phyloP scores from a whole-genome alignment of 2,113 vertebrate species.

The Pelusios castaneus region DNA sequence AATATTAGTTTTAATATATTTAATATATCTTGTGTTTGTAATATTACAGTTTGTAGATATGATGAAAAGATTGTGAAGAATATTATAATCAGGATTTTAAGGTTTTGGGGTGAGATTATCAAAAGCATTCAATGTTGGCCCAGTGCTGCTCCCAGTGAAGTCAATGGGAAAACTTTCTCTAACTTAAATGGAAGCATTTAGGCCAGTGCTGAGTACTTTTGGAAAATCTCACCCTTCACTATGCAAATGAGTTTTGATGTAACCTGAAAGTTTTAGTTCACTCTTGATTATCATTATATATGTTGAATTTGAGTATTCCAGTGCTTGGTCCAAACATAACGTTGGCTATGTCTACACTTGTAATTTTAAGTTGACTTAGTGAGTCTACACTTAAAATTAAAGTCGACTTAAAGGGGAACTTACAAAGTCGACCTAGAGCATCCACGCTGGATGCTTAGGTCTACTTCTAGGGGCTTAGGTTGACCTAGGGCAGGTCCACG shows the following conservation, averaged over 20 bases:
- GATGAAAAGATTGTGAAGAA: not conserved
- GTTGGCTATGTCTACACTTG: too few species aligned
- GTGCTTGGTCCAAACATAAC: not conserved
- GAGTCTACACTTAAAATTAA: too few species aligned
- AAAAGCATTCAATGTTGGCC: not conserved
- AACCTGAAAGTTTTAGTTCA: not conserved
- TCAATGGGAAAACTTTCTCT: not conserved
- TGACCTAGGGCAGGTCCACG: too few species aligned
- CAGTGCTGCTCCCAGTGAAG: not conserved
- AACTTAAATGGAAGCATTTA: not conserved
- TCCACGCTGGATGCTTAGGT: too few species aligned
- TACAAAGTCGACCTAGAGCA: too few species aligned
- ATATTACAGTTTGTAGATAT: not conserved
- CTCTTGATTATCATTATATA: not conserved
- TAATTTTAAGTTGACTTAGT: too few species aligned
- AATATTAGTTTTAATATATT: not conserved
- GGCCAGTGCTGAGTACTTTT: not conserved
- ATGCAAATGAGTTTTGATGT: not conserved
- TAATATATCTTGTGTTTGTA: not conserved
- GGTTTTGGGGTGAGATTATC: not conserved
- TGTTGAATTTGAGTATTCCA: not conserved
- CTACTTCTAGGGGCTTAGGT: too few species aligned
- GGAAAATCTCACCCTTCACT: not conserved
- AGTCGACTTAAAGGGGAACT: too few species aligned
- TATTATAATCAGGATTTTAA: not conserved